Conservation (phyloP, 1,140 invertebrate genomes). For the Neodiprion virginianus region DNA sequence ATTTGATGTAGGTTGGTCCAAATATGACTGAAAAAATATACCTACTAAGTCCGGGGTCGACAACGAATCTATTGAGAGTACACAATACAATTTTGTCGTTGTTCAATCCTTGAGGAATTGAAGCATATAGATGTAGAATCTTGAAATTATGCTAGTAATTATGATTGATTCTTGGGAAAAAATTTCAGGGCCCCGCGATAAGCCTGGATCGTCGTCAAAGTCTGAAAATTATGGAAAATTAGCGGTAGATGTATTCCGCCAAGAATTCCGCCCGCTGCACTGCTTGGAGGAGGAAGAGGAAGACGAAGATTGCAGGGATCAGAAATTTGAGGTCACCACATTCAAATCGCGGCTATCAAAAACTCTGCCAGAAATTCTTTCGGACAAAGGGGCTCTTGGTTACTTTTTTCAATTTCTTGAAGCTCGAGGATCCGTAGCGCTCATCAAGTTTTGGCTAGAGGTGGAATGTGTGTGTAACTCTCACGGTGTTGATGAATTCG, state of each 20-base stretch:
- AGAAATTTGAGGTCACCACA: slow-evolving; percentile 36
- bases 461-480: slow-evolving; percentile 69
- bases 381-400: slow-evolving; percentile 73
- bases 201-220: slow-evolving; percentile 38
- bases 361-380: slow-evolving; percentile 69
- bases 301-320: slow-evolving; percentile 37
- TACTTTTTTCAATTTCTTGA: slow-evolving; percentile 81
- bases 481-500: slow-evolving; percentile 24
- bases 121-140: no score
- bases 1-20: no score
- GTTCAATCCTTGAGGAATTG: no score
- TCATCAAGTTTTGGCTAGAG: slow-evolving; percentile 78
- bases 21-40: no score
- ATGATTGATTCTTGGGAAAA: not conserved
- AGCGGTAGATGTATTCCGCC: slow-evolving; percentile 30
- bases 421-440: slow-evolving; percentile 60
- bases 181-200: slow-evolving; percentile 44
- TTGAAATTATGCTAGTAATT: no score
- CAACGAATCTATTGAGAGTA: no score
- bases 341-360: slow-evolving; percentile 67
- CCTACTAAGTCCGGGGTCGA: no score
- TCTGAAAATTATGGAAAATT: slow-evolving; percentile 32
- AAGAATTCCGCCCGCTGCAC: slow-evolving; percentile 31
- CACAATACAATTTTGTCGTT: no score
- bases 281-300: slow-evolving; percentile 53